phyloP scores from a whole-genome alignment of 2,888 invertebrate genomes.

The Heteromurus nitidus region DNA sequence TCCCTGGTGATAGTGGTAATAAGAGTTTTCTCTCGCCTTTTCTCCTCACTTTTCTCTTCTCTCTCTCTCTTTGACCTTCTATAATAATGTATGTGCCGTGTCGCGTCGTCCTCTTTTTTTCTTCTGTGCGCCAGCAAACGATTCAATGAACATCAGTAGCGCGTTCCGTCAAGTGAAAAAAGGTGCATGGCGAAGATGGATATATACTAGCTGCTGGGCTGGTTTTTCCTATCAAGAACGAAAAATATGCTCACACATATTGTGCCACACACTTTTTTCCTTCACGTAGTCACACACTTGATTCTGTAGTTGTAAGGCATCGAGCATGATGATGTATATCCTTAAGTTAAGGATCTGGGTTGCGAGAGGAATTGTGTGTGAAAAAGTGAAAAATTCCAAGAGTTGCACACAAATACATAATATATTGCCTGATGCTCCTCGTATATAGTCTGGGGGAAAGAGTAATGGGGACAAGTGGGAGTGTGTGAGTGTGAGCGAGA shows the following conservation, averaged over 20 bases:
- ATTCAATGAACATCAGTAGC: constrained; percentile 66
- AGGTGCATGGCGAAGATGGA: not conserved
- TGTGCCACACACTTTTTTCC: too few species aligned
- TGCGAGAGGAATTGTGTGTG: not conserved
- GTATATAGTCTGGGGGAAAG: not conserved
- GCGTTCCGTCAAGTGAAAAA: too few species aligned
- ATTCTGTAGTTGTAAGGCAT: too few species aligned
- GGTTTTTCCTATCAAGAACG: too few species aligned
- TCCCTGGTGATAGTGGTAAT: constrained; percentile 52
- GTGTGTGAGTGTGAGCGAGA: too few species aligned
- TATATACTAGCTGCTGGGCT: too few species aligned
- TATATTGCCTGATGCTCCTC: not conserved
- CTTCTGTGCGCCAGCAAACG: constrained; percentile 35
- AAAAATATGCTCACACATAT: too few species aligned
- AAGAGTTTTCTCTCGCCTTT: constrained; percentile 27
- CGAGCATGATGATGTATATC: too few species aligned
- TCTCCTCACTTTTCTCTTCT: constrained; percentile 4
- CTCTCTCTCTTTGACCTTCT: not conserved
- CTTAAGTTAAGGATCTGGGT: not conserved
- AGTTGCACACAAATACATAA: not conserved
- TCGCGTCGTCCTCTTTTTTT: not conserved
- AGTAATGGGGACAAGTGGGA: too few species aligned
- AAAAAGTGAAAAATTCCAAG: constrained; percentile 22
- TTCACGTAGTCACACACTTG: too few species aligned
- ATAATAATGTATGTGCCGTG: not conserved